These are phyloP conservation scores for Enteromius argenteus DNA, from an alignment of 2,797 vertebrate species.

Conservation along the genomic window DNA sequence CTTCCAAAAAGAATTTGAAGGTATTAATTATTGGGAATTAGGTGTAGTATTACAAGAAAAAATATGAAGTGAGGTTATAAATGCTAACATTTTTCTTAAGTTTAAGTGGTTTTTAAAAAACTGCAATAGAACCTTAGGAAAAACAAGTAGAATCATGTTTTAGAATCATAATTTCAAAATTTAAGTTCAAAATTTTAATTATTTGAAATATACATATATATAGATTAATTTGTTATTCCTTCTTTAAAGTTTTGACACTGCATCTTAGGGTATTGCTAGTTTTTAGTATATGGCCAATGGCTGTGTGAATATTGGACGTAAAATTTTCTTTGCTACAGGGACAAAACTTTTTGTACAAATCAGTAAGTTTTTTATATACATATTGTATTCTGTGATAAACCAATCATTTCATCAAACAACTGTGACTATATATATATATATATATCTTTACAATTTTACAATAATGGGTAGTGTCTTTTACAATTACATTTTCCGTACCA, in stretches of 20 bases:
- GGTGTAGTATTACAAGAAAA: neutral
- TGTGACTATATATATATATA: neutral
- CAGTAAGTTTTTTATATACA: slow-evolving; percentile 23
- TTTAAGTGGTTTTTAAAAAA: neutral
- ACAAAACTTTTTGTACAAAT: slow-evolving; percentile 24
- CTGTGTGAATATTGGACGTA: slow-evolving; percentile 6
- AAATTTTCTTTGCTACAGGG: slow-evolving; percentile 28
- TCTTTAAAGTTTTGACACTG: neutral
- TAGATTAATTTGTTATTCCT: neutral
- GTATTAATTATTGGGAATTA: neutral
- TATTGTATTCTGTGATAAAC: neutral
- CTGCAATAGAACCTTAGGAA: neutral
- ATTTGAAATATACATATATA: neutral
- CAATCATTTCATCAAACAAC: neutral
- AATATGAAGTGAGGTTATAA: neutral
- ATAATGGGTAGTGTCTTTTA: neutral
- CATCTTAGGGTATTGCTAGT: neutral
- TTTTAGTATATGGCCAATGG: neutral
- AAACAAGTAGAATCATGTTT: neutral
- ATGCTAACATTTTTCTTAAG: neutral
- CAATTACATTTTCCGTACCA: neutral
- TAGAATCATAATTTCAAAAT: neutral
- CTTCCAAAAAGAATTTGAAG: neutral
- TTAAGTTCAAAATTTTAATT: neutral
- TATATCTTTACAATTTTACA: too few relatives aligned